Evolutionary conservation across 2,113 vertebrate species (phyloP), one percentile per base, ranked within the genome.

Genomic region (Macrotis lagotis): DNA sequence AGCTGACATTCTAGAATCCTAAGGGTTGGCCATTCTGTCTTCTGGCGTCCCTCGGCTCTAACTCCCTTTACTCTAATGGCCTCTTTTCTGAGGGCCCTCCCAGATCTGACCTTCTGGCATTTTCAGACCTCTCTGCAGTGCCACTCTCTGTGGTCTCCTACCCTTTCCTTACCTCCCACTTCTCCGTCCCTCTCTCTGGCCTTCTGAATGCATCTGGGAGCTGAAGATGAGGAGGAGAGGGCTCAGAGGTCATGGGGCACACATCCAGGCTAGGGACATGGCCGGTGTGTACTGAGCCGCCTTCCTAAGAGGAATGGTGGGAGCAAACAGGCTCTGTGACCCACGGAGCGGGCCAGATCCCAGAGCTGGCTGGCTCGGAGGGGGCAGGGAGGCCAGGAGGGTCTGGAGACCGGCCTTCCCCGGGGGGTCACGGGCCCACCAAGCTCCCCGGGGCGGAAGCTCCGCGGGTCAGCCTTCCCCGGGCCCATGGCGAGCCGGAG

Each of bases 371-470:
- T 96, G 52, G 24, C 88, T 26, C 28, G 31, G 90, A 96, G 96
- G 95, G 22, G 94, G 95, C 95, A 96, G 89, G 89, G 97, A 96
- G 97, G 96, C 96, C 96, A 97, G 90, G 59, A 5, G 3, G 59
- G 59, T 94, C 90, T 97, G 96, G 95, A 93, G 97, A 95, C 92
- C 91, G 96, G 94, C 95, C 95, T 95, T 94, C 92, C 59, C 90
- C 96, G 92, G 91, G 91, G 50, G 96, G 90, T 95, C 96, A 90
- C 94, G 94, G 59, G 94, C 83, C 95, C 95, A 92, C 96, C 96
- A 95, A 92, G 97, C 66, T 59, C 37, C 1, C 95, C 89, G 93
- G 95, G 91, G 96, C 93, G 93, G 94, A 96, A 96, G 96, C 96
- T 97, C 94, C 89, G 90, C 66, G n/a, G n/a, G n/a, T n/a, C n/a